These are phyloP conservation scores for Drosophila mayaguana DNA, from an alignment of 2,888 invertebrate species.

Conservation along the genomic window DNA sequence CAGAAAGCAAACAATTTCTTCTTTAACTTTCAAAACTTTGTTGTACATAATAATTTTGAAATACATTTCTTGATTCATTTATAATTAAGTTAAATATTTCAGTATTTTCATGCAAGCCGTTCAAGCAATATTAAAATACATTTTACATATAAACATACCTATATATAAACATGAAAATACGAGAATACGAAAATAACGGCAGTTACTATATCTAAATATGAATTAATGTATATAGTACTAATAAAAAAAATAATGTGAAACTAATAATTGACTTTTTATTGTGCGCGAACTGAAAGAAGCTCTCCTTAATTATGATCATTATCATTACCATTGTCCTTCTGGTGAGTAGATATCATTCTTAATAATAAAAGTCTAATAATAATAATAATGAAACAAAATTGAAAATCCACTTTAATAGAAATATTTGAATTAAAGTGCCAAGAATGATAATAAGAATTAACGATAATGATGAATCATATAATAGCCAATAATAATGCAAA, in stretches of 20 bases:
- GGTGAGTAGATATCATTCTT: too few relatives aligned
- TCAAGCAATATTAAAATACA: constrained; percentile 67
- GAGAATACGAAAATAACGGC: constrained; percentile 44
- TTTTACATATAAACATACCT: constrained; percentile 18
- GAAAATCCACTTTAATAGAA: not conserved
- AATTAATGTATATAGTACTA: constrained; percentile 60
- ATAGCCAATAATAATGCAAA: not conserved
- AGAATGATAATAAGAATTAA: not conserved
- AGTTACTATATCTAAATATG: constrained; percentile 46
- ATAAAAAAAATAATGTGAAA: constrained; percentile 49
- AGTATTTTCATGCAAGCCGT: constrained; percentile 66
- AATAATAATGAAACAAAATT: not conserved
- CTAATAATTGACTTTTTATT: not conserved
- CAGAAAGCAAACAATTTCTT: constrained; percentile 1
- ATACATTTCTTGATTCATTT: constrained; percentile 17
- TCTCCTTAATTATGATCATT: too few relatives aligned
- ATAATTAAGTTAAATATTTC: constrained; percentile 62
- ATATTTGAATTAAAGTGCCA: not conserved
- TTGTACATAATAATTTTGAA: constrained; percentile 63
- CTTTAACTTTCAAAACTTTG: constrained; percentile 8
- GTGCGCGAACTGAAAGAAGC: not conserved
- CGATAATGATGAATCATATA: too few relatives aligned
- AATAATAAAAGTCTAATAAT: not conserved
- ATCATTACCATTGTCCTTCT: too few relatives aligned
- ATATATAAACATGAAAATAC: constrained; percentile 27